Percentiles rank a stretch among this genome's conserved stretches.
phyloP scores from a whole-genome alignment of 2,888 invertebrate species.

The Leptopilina myrica region DNA sequence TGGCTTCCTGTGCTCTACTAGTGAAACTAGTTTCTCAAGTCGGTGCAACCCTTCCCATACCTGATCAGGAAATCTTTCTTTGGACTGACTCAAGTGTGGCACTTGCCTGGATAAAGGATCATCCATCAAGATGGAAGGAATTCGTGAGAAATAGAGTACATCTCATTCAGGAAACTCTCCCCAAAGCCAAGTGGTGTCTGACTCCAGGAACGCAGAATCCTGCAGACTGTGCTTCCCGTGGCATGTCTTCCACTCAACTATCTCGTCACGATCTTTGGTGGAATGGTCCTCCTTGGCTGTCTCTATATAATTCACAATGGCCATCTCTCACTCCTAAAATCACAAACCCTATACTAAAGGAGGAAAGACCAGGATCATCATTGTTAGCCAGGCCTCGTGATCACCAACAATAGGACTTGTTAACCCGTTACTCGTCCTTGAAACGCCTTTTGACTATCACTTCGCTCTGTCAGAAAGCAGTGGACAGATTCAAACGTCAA shows the following conservation, averaged over 20 bases:
- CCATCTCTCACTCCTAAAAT: slow-evolving; percentile 5
- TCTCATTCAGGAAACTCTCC: not conserved
- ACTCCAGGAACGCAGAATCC: slow-evolving; percentile 52
- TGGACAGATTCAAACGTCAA: not conserved
- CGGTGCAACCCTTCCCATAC: not conserved
- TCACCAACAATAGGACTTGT: not conserved
- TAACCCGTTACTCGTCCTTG: not conserved
- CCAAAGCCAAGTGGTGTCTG: slow-evolving; percentile 43
- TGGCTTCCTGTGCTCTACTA: not conserved
- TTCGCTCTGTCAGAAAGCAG: not conserved
- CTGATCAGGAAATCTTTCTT: not conserved
- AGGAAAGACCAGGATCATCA: slow-evolving; percentile 18
- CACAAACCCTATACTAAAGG: not conserved
- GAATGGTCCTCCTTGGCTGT: slow-evolving; percentile 48
- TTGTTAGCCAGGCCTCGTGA: not conserved
- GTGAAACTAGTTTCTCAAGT: not conserved
- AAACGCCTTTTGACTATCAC: not conserved
- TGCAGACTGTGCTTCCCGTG: slow-evolving; percentile 54
- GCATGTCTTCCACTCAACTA: slow-evolving; percentile 45
- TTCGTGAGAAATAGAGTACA: no score
- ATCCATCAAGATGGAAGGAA: not conserved
- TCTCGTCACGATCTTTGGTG: slow-evolving; percentile 43
- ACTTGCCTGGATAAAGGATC: not conserved
- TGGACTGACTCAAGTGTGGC: no score
- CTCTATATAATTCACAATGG: slow-evolving; percentile 30